Base-by-base conservation (phyloP, 2,888 invertebrate genomes). In the Stratiomys singularior region DNA sequence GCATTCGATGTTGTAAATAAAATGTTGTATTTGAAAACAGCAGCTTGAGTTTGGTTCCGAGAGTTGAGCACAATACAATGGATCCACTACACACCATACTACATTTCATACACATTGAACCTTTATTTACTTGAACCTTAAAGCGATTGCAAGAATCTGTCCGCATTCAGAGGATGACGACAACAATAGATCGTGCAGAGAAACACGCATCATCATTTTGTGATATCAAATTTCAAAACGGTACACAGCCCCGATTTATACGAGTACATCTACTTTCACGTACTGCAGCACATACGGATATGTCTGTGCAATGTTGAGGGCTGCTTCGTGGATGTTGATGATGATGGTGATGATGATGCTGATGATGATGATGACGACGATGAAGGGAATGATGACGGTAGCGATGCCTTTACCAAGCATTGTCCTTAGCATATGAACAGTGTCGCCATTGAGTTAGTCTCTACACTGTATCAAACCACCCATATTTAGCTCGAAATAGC, bases 171-270 rank as follows among this genome's bases (percentile, higher is more conserved):
- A 56, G 56, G 74, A 74, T 25, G 74, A 58, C 46, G 69, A 69
- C 69, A 69, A 69, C 74, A 74, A 74, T 74, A 37, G 74, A 74
- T 74, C 74, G 60, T 60, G 74, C 58, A 60, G 74, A 74, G 74
- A 60, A 52, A 58, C 58, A 74, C 74, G 60, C 74, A 69, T 69
- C 69, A 69, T 69, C 69, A 58, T 74, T 74, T 74, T 58, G 74
- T 74, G 74, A 58, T 74, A 58, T 74, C 74, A 27, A 74, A 74
- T 74, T 74, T 74, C 74, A 74, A 74, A 74, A 74, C 74, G 74
- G 74, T 74, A 74, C 44, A 58, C 58, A 58, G 30, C 58, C 74
- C 74, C 37, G 74, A 37, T 30, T 69, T n/a, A 23, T 56, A 56
- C 27, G 18, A 27, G 37, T 30, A n/a, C 18, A 28, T 28, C 13